phyloP scores from a whole-genome alignment of 2,888 invertebrate genomes.

The Andrena minutula region DNA sequence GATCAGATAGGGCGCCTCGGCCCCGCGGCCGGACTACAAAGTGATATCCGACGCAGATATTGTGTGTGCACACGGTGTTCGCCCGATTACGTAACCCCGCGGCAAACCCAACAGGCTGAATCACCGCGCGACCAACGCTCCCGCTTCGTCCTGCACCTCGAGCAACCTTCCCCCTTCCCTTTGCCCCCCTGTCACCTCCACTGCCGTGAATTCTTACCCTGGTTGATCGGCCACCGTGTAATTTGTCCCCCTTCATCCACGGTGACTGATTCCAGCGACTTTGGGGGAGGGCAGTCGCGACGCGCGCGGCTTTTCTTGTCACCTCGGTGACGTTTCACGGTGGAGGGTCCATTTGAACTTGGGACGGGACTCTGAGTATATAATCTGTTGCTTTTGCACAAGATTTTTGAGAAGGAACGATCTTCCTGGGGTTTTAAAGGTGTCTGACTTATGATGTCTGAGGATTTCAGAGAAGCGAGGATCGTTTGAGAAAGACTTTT shows the following conservation, averaged over 20 bases:
- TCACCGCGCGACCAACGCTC: conserved; percentile 66
- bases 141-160: background rate
- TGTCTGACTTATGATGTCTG: too few species aligned
- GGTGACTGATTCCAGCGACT: background rate
- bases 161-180: background rate
- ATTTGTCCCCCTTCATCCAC: background rate
- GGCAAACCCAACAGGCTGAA: conserved; percentile 70
- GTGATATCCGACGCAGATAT: conserved; percentile 82
- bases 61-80: conserved; percentile 77
- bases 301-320: too few species aligned
- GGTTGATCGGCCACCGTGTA: conserved; percentile 10
- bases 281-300: background rate
- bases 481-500: too few species aligned
- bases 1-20: conserved; percentile 80
- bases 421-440: too few species aligned
- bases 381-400: too few species aligned
- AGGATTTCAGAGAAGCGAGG: too few species aligned
- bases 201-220: conserved; percentile 10
- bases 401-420: too few species aligned
- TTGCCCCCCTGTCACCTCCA: background rate
- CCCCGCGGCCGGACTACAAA: conserved; percentile 81
- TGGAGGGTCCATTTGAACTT: too few species aligned
- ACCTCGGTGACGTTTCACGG: too few species aligned
- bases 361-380: too few species aligned
- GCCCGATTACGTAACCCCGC: conserved; percentile 80